These are phyloP conservation scores for Lampropteryx suffumata DNA, from an alignment of 2,888 invertebrate species.

Conservation along the genomic window DNA sequence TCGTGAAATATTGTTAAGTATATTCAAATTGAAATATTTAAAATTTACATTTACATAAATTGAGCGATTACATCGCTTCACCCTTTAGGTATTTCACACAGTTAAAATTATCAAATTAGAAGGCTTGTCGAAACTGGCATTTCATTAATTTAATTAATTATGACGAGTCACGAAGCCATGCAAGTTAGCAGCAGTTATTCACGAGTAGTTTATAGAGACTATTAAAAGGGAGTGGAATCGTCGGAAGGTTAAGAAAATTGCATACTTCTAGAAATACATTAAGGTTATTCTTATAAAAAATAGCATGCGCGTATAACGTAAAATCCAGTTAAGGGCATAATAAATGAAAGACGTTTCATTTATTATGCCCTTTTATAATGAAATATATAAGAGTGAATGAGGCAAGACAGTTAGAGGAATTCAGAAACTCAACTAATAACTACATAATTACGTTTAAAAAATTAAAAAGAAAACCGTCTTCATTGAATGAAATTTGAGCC, in stretches of 20 bases:
- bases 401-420: too few species aligned
- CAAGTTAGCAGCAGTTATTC: conserved; percentile 28
- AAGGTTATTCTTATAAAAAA: too few species aligned
- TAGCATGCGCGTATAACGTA: too few species aligned
- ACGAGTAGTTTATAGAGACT: conserved; percentile 25
- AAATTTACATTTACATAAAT: not conserved
- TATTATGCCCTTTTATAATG: too few species aligned
- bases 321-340: too few species aligned
- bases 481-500: too few species aligned
- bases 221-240: conserved; percentile 26
- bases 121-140: conserved; percentile 48
- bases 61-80: not conserved
- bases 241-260: conserved; percentile 7
- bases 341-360: too few species aligned
- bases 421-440: too few species aligned
- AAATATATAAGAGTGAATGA: too few species aligned
- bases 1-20: not conserved
- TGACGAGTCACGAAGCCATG: conserved; percentile 54
- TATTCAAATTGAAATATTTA: not conserved
- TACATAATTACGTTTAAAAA: too few species aligned
- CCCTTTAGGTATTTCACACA: not conserved
- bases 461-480: too few species aligned
- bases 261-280: not conserved
- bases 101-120: conserved; percentile 36
- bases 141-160: conserved; percentile 62